Evolutionary conservation across 2,797 vertebrate species (phyloP).

Genomic region (Pipistrellus pygmaeus): DNA sequence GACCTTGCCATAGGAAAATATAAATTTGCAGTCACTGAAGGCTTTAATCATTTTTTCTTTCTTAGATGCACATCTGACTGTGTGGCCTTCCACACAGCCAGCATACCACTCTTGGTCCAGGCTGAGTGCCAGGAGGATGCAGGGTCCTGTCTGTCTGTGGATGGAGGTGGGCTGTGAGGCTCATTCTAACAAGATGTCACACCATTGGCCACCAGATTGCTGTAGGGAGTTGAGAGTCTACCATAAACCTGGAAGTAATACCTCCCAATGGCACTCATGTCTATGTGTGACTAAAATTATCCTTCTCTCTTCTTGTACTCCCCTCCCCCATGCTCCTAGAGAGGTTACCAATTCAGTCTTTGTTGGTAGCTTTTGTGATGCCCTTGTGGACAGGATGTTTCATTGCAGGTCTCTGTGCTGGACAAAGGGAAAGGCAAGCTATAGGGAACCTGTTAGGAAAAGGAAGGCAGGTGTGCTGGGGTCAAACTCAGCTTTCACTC

Average conservation of each 20-base stretch:
- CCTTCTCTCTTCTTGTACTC: not conserved
- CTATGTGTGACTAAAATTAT: not conserved
- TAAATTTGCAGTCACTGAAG: not conserved
- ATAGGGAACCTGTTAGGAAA: not conserved
- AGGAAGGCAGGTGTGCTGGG: not conserved
- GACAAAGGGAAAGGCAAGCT: not conserved
- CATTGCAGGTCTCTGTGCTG: not conserved
- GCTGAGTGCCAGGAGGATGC: not conserved
- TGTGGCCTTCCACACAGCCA: not conserved
- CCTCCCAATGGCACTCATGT: not conserved
- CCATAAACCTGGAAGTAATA: not conserved
- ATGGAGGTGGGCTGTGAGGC: slow-evolving; percentile 29
- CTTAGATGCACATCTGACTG: slow-evolving; percentile 43
- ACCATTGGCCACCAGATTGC: not conserved
- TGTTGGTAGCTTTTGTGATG: not conserved
- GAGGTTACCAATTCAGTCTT: not conserved
- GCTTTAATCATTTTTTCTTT: not conserved
- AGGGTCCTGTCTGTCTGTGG: slow-evolving; percentile 14
- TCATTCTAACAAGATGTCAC: not conserved
- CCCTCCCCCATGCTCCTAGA: not conserved
- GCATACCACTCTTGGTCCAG: not conserved
- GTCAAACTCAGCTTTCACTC: not conserved
- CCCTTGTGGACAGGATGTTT: not conserved
- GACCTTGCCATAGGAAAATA: slow-evolving; percentile 15
- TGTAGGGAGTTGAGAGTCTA: not conserved